These are phyloP conservation scores for Pseudomugil tenellus DNA, from an alignment of 2,797 vertebrate genomes.

Conservation along the genomic window DNA sequence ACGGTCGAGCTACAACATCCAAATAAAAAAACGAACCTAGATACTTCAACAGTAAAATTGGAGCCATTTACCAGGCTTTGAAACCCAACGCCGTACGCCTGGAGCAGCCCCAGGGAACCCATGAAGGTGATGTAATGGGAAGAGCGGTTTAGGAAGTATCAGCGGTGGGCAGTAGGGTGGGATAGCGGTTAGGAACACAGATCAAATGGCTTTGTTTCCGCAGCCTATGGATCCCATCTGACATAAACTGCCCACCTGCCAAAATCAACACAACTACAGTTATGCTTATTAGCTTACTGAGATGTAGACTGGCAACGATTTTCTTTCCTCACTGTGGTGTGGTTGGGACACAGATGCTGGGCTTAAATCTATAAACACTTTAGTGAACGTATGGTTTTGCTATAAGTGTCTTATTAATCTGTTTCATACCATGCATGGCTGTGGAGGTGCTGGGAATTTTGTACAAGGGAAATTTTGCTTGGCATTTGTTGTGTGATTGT, in stretches of 20 bases:
- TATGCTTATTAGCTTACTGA: conserved; percentile 46
- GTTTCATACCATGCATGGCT: background rate
- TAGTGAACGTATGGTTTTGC: background rate
- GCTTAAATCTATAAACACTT: background rate
- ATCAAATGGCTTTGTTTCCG: conserved; percentile 60
- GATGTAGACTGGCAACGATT: background rate
- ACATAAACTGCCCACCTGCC: conserved; percentile 64
- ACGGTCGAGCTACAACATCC: background rate
- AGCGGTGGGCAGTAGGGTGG: conserved; percentile 49
- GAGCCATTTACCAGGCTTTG: conserved; percentile 51
- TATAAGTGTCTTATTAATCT: background rate
- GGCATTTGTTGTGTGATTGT: conserved; percentile 7
- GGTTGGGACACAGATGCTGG: background rate
- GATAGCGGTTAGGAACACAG: conserved; percentile 47
- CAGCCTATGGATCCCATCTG: conserved; percentile 37
- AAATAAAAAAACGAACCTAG: conserved; percentile 24
- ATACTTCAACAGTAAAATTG: conserved; percentile 1
- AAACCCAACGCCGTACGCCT: conserved; percentile 66
- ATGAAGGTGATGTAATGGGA: conserved; percentile 73
- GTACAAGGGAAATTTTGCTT: background rate
- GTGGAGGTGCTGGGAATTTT: background rate
- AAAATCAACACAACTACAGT: conserved; percentile 21
- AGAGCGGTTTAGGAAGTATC: conserved; percentile 54
- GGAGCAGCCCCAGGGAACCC: conserved; percentile 49
- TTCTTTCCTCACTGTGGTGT: background rate